A percentile compares a stretch with the other conserved stretches of the same genome.
These are phyloP conservation scores for Bothrops jararaca DNA, from an alignment of 2,113 vertebrate species.

Conservation along the genomic window DNA sequence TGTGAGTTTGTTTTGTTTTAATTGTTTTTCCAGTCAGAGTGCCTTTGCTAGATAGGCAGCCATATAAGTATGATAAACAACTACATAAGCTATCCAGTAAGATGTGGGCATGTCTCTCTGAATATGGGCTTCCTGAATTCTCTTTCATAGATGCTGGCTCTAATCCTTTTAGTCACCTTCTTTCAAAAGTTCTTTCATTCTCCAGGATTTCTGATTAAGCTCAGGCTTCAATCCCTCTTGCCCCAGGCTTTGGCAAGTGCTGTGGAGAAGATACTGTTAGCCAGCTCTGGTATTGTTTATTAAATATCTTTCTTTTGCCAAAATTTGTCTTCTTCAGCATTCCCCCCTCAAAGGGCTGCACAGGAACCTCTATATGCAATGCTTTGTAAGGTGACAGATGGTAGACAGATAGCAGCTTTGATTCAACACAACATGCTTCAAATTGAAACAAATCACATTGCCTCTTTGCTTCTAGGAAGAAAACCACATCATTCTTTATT, in stretches of 20 bases:
- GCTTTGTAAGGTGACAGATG: neutral
- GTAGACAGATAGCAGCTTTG: neutral
- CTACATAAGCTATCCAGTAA: neutral
- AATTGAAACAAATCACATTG: neutral
- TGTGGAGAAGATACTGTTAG: neutral
- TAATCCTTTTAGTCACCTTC: neutral
- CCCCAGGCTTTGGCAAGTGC: neutral
- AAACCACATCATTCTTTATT: neutral
- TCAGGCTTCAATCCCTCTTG: neutral
- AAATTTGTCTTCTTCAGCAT: neutral
- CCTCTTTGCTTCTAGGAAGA: neutral
- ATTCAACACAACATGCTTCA: neutral
- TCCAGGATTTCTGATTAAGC: neutral
- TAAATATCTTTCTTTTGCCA: neutral
- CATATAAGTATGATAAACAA: neutral
- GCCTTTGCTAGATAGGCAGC: neutral
- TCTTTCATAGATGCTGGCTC: neutral
- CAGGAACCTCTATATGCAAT: neutral
- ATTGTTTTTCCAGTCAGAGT: neutral
- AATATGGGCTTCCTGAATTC: neutral
- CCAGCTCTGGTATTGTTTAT: neutral
- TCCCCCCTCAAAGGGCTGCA: neutral
- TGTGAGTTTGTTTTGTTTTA: neutral
- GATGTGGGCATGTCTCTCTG: neutral
- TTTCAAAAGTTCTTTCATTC: neutral